Conservation (phyloP, 1,140 invertebrate species). For the Teleopsis dalmanni region DNA sequence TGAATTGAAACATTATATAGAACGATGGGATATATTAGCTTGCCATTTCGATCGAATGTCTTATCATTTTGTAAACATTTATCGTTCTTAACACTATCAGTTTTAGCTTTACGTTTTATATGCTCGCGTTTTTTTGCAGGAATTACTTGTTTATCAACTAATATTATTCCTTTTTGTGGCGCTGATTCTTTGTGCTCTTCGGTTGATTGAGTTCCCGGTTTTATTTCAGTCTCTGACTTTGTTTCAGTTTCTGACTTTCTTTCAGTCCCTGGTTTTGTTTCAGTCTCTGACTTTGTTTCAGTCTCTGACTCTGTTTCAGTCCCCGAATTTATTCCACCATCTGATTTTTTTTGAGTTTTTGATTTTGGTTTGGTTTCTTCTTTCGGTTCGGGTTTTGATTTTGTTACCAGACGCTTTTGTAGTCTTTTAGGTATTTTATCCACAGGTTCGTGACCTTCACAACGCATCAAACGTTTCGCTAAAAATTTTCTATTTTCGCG, state of each 20-base stretch:
- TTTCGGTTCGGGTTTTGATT: too few relatives aligned
- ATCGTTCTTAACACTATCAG: conserved; percentile 9
- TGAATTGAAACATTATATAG: conserved; percentile 67
- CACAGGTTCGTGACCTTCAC: conserved; percentile 44
- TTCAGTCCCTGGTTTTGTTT: too few relatives aligned
- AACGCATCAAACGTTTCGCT: conserved; percentile 56
- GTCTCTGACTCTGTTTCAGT: too few relatives aligned
- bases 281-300: too few relatives aligned
- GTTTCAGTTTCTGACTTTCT: too few relatives aligned
- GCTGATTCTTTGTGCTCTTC: neutral
- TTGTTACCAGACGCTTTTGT: too few relatives aligned
- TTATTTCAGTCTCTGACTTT: too few relatives aligned
- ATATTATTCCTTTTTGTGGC: neutral
- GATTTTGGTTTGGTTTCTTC: too few relatives aligned
- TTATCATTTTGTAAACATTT: conserved; percentile 47
- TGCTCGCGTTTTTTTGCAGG: conserved; percentile 16
- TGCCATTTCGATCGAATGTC: conserved; percentile 58
- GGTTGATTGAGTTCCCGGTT: too few relatives aligned
- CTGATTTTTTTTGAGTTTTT: too few relatives aligned
- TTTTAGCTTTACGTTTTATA: conserved; percentile 15
- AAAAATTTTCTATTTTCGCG: conserved; percentile 67
- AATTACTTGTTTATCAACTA: neutral
- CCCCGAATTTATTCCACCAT: too few relatives aligned
- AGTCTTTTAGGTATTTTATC: too few relatives aligned
- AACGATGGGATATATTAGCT: conserved; percentile 67